Base-by-base conservation (phyloP, 2,888 invertebrate species). In the Panorpa germanica region DNA sequence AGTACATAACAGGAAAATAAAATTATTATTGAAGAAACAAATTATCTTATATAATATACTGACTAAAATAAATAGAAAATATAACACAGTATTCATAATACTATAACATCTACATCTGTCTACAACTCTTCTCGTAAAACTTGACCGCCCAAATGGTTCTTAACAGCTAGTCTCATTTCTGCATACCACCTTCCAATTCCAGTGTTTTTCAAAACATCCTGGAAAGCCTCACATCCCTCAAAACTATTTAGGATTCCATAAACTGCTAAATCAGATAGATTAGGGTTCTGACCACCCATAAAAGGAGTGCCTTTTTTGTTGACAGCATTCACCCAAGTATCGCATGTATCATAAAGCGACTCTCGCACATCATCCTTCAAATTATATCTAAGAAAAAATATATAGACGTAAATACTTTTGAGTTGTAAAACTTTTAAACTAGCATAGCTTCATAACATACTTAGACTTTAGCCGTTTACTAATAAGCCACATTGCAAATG, bases 401-500 rank as follows among this genome's bases (percentile, higher is more conserved):
- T 25, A 19, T 5, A 25, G 14, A 15, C 9, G 11, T 11, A 21
- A 19, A 20, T 4, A 35, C 10, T 25, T 23, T 16, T 9, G 12
- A 24, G 27, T 26, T 15, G 16, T 5, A 26, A 19, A 21, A 22
- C 3, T 25, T 20, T 10, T 13, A 21, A 16, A 17, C 16, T 11
- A 15, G 10, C 15, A 20, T 16, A 7, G 9, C n/a, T 13, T 20
- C 14, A 18, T 5, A 32, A 25, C 28, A 40, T 52, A 76, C 71
- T 70, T 76, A 43, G 73, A 74, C 49, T 91, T 90, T 8, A 98
- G 59, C 36, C 77, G 60, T 50, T 90, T 93, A 1, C 85, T 75
- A 39, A 98, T 77, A 17, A 83, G 46, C 67, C 75, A 95, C 96
- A 98, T 98, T 2, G 83, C 93, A 4, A 69, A 58, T 0, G 96